Evolutionary conservation across 1,140 invertebrate species (phyloP).

Genomic region (Drepana arcuata): DNA sequence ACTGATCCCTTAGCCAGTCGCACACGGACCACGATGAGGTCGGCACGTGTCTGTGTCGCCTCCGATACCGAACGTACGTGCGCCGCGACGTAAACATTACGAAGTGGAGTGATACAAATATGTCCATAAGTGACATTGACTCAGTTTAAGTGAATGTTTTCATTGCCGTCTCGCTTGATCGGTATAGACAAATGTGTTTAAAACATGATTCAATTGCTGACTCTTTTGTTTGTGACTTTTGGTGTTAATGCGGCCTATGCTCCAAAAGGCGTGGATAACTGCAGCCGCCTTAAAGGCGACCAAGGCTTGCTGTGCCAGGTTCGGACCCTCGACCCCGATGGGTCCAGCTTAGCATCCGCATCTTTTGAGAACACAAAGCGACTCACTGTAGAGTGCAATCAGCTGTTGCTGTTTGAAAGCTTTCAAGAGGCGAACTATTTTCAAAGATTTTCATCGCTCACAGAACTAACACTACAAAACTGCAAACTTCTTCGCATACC

Average conservation of each 20-base stretch:
- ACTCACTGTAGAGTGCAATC: conserved; percentile 83
- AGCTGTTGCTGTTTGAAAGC: conserved; percentile 86
- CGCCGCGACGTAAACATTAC: conserved; percentile 57
- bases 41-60: conserved; percentile 43
- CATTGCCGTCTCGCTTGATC: conserved; percentile 9
- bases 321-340: conserved; percentile 78
- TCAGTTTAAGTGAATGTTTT: conserved; percentile 16
- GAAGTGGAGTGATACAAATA: conserved; percentile 38
- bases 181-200: conserved; percentile 53
- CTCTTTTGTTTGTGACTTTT: conserved; percentile 62
- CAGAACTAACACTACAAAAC: conserved; percentile 80
- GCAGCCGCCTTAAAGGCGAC: conserved; percentile 35
- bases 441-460: conserved; percentile 80
- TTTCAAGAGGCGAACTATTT: conserved; percentile 81
- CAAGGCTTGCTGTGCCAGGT: conserved; percentile 76
- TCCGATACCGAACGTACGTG: conserved; percentile 34
- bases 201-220: conserved; percentile 66
- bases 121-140: conserved; percentile 20
- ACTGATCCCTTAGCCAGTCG: conserved; percentile 45
- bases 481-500: conserved; percentile 88
- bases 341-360: conserved; percentile 74
- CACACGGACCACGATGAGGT: conserved; percentile 47
- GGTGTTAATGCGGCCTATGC: conserved; percentile 53
- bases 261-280: conserved; percentile 49
- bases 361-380: conserved; percentile 77